Evolutionary conservation across 2,113 vertebrate genomes (phyloP).

Genomic region (Malurus cyaneus): DNA sequence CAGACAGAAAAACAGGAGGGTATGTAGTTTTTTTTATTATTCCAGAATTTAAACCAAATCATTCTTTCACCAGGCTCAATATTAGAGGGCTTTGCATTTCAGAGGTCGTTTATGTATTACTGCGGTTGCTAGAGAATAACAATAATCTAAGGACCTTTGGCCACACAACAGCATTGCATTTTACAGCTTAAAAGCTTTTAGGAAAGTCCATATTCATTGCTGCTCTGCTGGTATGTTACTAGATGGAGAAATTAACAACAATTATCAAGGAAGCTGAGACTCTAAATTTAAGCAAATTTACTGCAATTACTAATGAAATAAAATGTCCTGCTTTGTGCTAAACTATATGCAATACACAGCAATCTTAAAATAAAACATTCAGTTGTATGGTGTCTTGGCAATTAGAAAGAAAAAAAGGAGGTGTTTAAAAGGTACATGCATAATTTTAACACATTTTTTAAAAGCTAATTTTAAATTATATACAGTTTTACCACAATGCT

Average conservation of each 20-base stretch:
- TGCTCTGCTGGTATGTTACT: not conserved
- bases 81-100: not conserved
- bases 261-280: not conserved
- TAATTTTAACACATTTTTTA: not conserved
- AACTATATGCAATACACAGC: not conserved
- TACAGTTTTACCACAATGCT: not conserved
- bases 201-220: not conserved
- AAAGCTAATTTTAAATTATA: not conserved
- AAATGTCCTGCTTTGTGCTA: not conserved
- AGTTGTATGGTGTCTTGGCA: not conserved
- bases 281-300: not conserved
- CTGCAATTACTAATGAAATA: not conserved
- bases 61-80: not conserved
- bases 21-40: fast-evolving
- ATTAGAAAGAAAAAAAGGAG: not conserved
- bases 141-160: not conserved
- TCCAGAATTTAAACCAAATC: not conserved
- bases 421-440: not conserved
- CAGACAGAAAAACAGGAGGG: not conserved
- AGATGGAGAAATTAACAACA: not conserved
- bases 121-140: not conserved
- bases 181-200: not conserved
- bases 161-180: not conserved
- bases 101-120: not conserved
- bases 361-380: not conserved